These are phyloP conservation scores for Channa maculata DNA, from an alignment of 2,113 vertebrate genomes.

Conservation along the genomic window DNA sequence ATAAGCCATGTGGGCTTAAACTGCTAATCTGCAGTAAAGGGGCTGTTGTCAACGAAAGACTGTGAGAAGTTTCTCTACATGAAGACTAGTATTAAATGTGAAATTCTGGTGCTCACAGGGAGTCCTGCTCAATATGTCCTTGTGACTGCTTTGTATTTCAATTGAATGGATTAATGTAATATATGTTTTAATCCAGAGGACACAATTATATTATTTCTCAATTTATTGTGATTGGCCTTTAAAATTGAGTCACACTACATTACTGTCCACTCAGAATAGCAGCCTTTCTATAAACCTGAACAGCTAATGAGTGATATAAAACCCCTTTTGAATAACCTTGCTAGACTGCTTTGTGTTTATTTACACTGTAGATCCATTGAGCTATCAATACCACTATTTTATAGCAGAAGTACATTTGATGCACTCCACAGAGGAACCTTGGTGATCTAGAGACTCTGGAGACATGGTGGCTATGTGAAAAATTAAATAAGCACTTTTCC, in stretches of 20 bases:
- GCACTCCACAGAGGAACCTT: not conserved
- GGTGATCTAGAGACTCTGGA: not conserved
- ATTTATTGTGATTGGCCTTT: too few relatives aligned
- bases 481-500: not conserved
- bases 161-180: too few relatives aligned
- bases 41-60: conserved; percentile 32
- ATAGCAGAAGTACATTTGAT: not conserved
- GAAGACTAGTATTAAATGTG: not conserved
- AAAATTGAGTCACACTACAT: too few relatives aligned
- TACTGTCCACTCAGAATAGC: too few relatives aligned
- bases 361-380: not conserved
- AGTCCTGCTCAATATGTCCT: conserved; percentile 24
- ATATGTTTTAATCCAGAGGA: too few relatives aligned
- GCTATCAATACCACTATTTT: not conserved
- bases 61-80: conserved; percentile 13
- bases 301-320: not conserved
- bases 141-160: conserved; percentile 4
- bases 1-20: conserved; percentile 53
- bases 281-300: too few relatives aligned
- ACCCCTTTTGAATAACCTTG: not conserved
- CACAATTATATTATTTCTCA: too few relatives aligned
- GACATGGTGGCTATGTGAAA: not conserved
- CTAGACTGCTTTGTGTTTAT: not conserved
- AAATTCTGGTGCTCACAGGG: not conserved
- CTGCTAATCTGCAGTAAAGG: conserved; percentile 69